Evolutionary conservation across 2,888 invertebrate species (phyloP), one percentile per base, ranked within the genome.

Genomic region (Brachyopa scutellaris): DNA sequence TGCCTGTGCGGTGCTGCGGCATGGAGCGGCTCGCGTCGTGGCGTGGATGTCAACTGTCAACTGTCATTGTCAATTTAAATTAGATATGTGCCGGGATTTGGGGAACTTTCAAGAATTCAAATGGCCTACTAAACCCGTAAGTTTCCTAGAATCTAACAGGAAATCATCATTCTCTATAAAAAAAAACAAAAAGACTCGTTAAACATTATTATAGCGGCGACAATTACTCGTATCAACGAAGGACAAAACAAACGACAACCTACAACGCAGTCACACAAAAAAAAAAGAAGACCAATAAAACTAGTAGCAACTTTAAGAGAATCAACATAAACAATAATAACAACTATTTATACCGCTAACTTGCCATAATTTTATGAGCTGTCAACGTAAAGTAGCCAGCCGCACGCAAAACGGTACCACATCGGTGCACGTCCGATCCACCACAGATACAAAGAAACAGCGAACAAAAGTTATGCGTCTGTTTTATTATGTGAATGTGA

Each of bases 381-480:
- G 79, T 73, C 73, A 67, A 67, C 61, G 66, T 67, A 73, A 79
- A 73, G n/a, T n/a, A n/a, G n/a, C n/a, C 67, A 49, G 72, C 51
- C 67, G 69, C 73, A 74, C 67, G 79, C 80, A 74, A 80, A 80
- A 80, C 80, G 69, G 80, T 74, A 80, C 80, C 74, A 69, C 69
- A 74, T 69, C 66, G 47, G 67, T 79, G 55, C 73, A 79, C 67
- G 79, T 79, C 61, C 66, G 13, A 61, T 38, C 26, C 57, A 57
- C n/a, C 6, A 29, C 15, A 19, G 8, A 55, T 13, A 51, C 31
- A 67, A 8, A 55, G 26, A 67, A 45, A 33, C 62, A 21, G 4
- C 6, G 26, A 5, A 6, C 26, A 3, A 26, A 51, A 42, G 40
- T 29, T 45, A 55, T 47, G 9, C 38, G 38, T 59, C 36, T 47